phyloP scores from a whole-genome alignment of 2,888 invertebrate species.

The Ctena decussata region DNA sequence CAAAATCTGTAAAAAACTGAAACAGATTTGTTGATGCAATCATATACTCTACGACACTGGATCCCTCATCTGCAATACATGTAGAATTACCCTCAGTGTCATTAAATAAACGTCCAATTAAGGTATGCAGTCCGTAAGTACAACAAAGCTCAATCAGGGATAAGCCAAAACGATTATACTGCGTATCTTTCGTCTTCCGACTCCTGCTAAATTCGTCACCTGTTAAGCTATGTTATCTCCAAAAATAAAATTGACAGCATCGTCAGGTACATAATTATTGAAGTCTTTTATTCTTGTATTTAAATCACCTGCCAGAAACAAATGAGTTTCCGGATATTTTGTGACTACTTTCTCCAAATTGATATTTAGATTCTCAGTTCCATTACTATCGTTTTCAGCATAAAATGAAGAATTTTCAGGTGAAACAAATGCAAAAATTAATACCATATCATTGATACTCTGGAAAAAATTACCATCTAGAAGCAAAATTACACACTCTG shows the following conservation, averaged over 20 bases:
- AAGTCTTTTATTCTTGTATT: conserved; percentile 6
- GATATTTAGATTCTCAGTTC: background rate
- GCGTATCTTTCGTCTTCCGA: background rate
- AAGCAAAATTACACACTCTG: background rate
- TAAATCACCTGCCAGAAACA: background rate
- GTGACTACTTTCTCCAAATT: background rate
- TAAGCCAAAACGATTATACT: background rate
- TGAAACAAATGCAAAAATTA: background rate
- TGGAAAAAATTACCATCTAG: background rate
- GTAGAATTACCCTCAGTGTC: background rate
- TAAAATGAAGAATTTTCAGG: background rate
- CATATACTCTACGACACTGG: background rate
- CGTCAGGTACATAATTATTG: background rate
- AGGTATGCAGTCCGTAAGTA: background rate
- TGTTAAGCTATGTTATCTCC: background rate
- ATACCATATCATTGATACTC: background rate
- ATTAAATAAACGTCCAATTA: background rate
- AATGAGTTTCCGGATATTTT: background rate
- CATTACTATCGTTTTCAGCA: background rate
- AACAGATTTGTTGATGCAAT: too few species aligned
- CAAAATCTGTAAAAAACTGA: background rate
- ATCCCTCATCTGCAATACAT: background rate
- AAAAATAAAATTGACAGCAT: background rate
- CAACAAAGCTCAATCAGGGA: background rate
- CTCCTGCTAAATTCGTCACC: background rate